These are phyloP conservation scores for Drosophila kokeensis DNA, from an alignment of 2,888 invertebrate genomes.

Conservation along the genomic window DNA sequence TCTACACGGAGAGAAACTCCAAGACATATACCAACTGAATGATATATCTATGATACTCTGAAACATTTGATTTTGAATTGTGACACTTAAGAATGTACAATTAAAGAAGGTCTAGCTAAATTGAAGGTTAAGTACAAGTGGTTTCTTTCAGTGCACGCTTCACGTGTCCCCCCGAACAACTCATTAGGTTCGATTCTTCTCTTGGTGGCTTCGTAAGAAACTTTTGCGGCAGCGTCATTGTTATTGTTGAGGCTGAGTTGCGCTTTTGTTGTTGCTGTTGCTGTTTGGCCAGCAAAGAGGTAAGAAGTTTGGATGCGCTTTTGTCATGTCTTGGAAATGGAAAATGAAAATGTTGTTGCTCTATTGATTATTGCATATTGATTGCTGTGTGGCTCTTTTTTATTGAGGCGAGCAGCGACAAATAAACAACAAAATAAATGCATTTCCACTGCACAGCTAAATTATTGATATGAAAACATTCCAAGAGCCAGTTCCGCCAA, in stretches of 20 bases:
- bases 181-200: slow-evolving; percentile 82
- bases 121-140: neutral
- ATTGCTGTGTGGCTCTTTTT: slow-evolving; percentile 76
- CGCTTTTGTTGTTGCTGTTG: slow-evolving; percentile 50
- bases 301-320: slow-evolving; percentile 80
- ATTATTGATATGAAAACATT: slow-evolving; percentile 68
- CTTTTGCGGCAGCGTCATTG: slow-evolving; percentile 78
- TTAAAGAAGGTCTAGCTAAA: neutral
- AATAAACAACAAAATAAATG: slow-evolving; percentile 58
- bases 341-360: slow-evolving; percentile 78
- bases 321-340: slow-evolving; percentile 68
- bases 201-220: slow-evolving; percentile 70
- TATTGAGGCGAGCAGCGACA: slow-evolving; percentile 74
- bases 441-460: slow-evolving; percentile 53
- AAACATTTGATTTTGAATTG: neutral
- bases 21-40: neutral
- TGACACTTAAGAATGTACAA: neutral
- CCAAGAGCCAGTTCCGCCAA: slow-evolving; percentile 43
- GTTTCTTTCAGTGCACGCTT: slow-evolving; percentile 41
- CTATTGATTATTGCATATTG: slow-evolving; percentile 80
- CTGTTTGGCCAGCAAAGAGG: slow-evolving; percentile 34
- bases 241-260: slow-evolving; percentile 73
- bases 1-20: slow-evolving; percentile 36
- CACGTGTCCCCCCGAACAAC: slow-evolving; percentile 58
- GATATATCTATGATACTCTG: neutral